Percentiles rank a stretch among this genome's conserved stretches.
Evolutionary conservation across 2,888 invertebrate species (phyloP).

Genomic region (Chaetogeoica ovagalla): DNA sequence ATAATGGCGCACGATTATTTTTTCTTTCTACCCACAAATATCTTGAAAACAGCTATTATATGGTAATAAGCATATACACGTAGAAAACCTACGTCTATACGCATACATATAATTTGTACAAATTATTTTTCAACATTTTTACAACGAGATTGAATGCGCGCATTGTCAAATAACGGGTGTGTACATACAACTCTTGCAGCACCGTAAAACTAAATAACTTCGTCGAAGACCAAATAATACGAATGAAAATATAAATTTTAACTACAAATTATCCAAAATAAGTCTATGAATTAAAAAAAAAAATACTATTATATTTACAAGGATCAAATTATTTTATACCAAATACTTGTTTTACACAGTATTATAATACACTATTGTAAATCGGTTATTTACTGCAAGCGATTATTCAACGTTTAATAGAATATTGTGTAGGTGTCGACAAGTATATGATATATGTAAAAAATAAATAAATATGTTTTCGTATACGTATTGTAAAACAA

Average conservation of each 20-base stretch:
- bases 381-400: no score
- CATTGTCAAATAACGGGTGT: neutral
- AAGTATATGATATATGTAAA: neutral
- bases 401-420: no score
- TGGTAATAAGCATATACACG: neutral
- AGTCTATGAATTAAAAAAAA: no score
- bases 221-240: neutral
- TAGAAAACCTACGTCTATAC: neutral
- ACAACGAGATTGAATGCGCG: neutral
- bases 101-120: neutral
- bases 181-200: neutral
- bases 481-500: no score
- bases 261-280: no score
- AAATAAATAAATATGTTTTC: no score
- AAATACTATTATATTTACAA: no score
- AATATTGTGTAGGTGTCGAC: neutral
- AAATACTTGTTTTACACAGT: no score
- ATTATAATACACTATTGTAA: no score
- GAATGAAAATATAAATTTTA: neutral
- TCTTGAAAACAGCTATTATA: conserved; percentile 9
- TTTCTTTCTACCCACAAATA: conserved; percentile 12
- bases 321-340: no score
- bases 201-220: neutral
- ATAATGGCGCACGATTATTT: conserved; percentile 5
- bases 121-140: conserved; percentile 9